Conservation (phyloP, 2,888 invertebrate genomes). For the Idaea aversata region DNA sequence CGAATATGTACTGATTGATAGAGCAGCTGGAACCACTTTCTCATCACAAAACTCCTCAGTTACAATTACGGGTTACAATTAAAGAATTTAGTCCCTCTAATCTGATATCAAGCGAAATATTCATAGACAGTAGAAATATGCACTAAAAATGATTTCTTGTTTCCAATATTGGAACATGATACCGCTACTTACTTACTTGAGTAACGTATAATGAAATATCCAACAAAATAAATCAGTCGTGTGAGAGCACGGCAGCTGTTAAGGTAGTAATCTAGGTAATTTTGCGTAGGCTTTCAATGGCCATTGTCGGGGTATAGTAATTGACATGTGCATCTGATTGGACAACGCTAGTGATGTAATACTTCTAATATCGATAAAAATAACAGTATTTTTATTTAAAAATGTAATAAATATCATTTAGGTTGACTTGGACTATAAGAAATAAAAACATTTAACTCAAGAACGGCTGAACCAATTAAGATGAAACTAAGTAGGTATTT, state of each 20-base stretch:
- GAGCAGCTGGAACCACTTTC: too few relatives aligned
- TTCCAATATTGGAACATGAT: not conserved
- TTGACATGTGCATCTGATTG: conserved; percentile 8
- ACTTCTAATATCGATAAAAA: not conserved
- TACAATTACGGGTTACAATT: too few relatives aligned
- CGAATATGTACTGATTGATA: too few relatives aligned
- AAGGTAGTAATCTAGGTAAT: conserved; percentile 10
- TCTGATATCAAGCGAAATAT: too few relatives aligned
- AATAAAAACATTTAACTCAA: too few relatives aligned
- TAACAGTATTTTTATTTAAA: not conserved
- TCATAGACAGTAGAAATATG: too few relatives aligned
- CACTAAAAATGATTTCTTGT: not conserved
- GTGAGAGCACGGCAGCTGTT: conserved; percentile 5
- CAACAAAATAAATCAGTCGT: not conserved
- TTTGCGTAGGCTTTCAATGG: conserved; percentile 10
- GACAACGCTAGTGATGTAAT: conserved; percentile 5
- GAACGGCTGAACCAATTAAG: too few relatives aligned
- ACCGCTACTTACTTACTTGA: not conserved
- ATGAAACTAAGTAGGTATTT: too few relatives aligned
- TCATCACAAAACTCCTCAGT: too few relatives aligned
- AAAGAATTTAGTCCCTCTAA: too few relatives aligned
- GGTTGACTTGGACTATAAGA: too few relatives aligned
- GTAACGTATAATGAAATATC: not conserved
- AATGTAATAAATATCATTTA: too few relatives aligned
- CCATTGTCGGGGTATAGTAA: conserved; percentile 11